These are phyloP conservation scores for Venturia canescens DNA, from an alignment of 1,140 invertebrate species.

Conservation along the genomic window DNA sequence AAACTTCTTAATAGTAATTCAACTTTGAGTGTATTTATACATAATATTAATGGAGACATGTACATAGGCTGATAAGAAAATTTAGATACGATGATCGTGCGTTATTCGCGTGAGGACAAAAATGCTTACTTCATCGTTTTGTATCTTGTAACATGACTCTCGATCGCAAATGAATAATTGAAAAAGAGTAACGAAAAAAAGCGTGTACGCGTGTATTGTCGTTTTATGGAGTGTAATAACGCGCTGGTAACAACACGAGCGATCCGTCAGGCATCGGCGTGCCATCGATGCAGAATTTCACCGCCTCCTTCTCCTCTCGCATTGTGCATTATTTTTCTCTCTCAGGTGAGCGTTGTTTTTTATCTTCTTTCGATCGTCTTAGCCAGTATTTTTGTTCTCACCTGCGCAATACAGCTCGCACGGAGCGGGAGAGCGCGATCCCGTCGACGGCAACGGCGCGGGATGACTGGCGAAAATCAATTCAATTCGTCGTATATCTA, in stretches of 20 bases:
- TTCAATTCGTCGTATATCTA: slow-evolving; percentile 73
- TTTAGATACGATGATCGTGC: slow-evolving; percentile 13
- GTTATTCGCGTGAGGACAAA: slow-evolving; percentile 42
- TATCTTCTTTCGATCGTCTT: not conserved
- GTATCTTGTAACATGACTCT: slow-evolving; percentile 37
- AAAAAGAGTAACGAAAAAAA: slow-evolving; percentile 25
- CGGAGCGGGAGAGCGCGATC: not conserved
- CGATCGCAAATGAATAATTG: slow-evolving; percentile 25
- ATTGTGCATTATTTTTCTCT: not conserved
- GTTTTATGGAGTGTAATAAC: slow-evolving; percentile 21
- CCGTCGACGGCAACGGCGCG: slow-evolving; percentile 19
- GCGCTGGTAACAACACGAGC: slow-evolving; percentile 37
- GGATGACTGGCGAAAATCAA: slow-evolving; percentile 74
- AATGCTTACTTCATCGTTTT: slow-evolving; percentile 43
- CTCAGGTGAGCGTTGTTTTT: not conserved
- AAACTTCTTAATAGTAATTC: slow-evolving; percentile 36
- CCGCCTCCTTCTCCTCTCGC: not conserved
- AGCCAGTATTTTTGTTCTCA: slow-evolving; percentile 25
- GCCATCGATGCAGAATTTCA: slow-evolving; percentile 11
- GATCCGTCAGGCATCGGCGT: slow-evolving; percentile 39
- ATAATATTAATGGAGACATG: not conserved
- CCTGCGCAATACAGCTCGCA: slow-evolving; percentile 1
- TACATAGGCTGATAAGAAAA: not conserved
- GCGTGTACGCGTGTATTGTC: not conserved
- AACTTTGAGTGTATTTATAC: not conserved